Base-by-base conservation (phyloP, 1,140 invertebrate genomes). In the Grapholita molesta region DNA sequence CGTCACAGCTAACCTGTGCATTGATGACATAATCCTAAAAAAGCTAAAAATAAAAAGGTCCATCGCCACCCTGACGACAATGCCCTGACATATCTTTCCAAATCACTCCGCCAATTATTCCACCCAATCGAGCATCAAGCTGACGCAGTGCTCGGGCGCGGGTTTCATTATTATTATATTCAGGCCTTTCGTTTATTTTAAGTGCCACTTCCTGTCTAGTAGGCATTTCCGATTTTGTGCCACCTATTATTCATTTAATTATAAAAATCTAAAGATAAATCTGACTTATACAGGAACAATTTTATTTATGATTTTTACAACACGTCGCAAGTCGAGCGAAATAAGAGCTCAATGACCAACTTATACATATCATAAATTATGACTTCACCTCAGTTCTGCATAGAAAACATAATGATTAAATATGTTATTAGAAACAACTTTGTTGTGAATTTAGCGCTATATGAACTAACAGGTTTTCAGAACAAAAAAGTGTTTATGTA, bases 11-110 rank as follows among this genome's bases (percentile, higher is more conserved):
- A 55, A 55, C 15, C 25, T 30, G n/a, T 32, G 25, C 25, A 30
- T 9, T 55, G 25, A 30, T 61, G 15, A 61, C 55, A 0, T 61
- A 30, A n/a, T 28, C 6, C 18, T 61, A 30, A 61, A 61, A 61
- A 11, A 4, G 55, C 25, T 32, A 61, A 61, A 61, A 61, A 61
- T 61, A 61, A 61, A 15, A 61, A 55, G 53, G 28, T 61, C 25
- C 55, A 12, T 61, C 30, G 25, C 30, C 55, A 61, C 55, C 55
- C 30, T 61, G 55, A 30, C 55, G 24, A 61, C 55, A 61, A 55
- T 61, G 55, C 55, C n/a, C 55, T 61, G 55, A 61, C 55, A 15
- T 28, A 15, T 61, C 25, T 28, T 61, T 61, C 55, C 55, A 61
- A 61, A 61, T 61, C 55, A 18, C 55, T 18, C 55, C 21, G 25